Base-by-base conservation (phyloP, 2,113 vertebrate genomes). In the Malaclemys terrapin region DNA sequence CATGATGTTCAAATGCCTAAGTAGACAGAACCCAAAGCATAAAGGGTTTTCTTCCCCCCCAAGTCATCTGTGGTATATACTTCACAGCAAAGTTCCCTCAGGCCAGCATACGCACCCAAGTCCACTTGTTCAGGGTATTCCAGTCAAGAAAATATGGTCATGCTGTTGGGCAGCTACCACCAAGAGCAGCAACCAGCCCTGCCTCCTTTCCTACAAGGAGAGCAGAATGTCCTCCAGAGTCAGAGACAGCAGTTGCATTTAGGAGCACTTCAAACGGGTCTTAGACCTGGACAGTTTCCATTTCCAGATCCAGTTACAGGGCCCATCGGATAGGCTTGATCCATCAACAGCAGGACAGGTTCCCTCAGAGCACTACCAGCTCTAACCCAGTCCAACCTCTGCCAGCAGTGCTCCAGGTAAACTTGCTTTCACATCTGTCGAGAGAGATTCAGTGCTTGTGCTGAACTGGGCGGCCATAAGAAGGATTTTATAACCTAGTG, bases 281-380 rank as follows among this genome's bases (percentile, higher is more conserved):
- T 94, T 88, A 90, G 72, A 89, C 85, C 59, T 45, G 89, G 83
- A 65, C 79, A 82, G 79, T 6, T 80, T 80, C 85, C 79, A 24
- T 69, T 50, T 49, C 45, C 42, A 0, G 0, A 84, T 2, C 29
- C 82, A 24, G 4, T 2, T 0, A 0, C 53, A 75, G 8, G 52
- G 50, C n/a, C 0, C 35, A 93, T 82, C 17, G 22, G 17, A 19
- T 35, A 19, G 62, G 62, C 14, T 65, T 65, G 31, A 65, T 16
- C 62, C 62, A 65, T 65, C 62, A 65, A 65, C 31, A 65, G 16
- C 62, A 65, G 31, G 65, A 54, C 59, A 1, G 0, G 10, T 27
- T 92, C n/a, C 75, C n/a, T 52, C 27, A 0, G 52, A 27, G 53
- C 65, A 3, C 0, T 1, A 11, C 31, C 86, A 62, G 14, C 82